Conservation (phyloP, 2,888 invertebrate species). For the Allophyes oxyacanthae region DNA sequence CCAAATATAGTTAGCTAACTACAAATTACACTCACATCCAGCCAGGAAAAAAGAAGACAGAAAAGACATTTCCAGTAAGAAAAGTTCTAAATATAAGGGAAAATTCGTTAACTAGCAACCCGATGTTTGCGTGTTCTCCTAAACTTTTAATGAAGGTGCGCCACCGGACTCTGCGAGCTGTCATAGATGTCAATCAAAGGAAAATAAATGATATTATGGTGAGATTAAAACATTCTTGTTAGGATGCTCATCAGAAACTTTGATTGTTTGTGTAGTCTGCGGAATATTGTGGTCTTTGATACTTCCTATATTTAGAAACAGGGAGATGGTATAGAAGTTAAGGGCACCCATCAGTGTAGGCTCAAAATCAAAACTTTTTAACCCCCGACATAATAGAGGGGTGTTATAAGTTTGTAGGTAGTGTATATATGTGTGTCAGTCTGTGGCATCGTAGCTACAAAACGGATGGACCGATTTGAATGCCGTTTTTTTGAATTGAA, state of each 20-base stretch:
- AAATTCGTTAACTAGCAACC: slow-evolving; percentile 16
- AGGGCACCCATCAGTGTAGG: too few relatives aligned
- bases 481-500: too few relatives aligned
- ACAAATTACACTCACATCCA: too few relatives aligned
- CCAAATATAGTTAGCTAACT: too few relatives aligned
- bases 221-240: slow-evolving; percentile 45
- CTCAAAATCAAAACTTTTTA: too few relatives aligned
- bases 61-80: slow-evolving; percentile 2
- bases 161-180: slow-evolving; percentile 47
- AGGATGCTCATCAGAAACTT: slow-evolving; percentile 42
- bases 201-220: slow-evolving; percentile 50
- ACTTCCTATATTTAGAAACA: too few relatives aligned
- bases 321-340: too few relatives aligned
- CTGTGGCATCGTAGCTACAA: too few relatives aligned
- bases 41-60: not conserved
- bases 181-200: slow-evolving; percentile 55
- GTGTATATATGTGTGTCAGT: too few relatives aligned
- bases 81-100: slow-evolving; percentile 10
- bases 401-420: too few relatives aligned
- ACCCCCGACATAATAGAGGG: too few relatives aligned
- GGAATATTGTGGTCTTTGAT: not conserved
- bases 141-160: slow-evolving; percentile 54
- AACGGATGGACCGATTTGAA: too few relatives aligned
- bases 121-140: slow-evolving; percentile 7
- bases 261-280: slow-evolving; percentile 32